Percentiles rank a stretch among this genome's conserved stretches.
These are phyloP conservation scores for Brachypteracias leptosomus DNA, from an alignment of 2,113 vertebrate genomes.

Conservation along the genomic window DNA sequence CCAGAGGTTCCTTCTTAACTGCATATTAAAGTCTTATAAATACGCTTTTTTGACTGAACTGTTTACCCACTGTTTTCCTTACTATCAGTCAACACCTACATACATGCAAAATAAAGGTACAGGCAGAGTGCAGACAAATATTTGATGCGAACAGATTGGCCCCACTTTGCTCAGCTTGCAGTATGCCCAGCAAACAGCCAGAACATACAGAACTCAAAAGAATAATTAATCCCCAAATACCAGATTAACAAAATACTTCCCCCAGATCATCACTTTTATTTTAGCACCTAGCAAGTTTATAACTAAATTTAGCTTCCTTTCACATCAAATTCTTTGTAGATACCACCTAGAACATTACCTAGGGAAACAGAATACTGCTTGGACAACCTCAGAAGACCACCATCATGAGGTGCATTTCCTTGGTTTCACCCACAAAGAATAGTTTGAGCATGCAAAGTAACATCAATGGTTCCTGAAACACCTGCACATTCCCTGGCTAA, in stretches of 20 bases:
- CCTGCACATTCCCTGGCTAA: not conserved
- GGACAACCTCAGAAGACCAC: not conserved
- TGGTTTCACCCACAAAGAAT: not conserved
- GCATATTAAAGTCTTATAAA: constrained; percentile 14
- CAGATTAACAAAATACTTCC: not conserved
- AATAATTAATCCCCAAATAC: not conserved
- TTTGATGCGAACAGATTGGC: constrained; percentile 24
- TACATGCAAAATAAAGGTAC: not conserved
- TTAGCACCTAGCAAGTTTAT: not conserved
- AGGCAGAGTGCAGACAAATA: constrained; percentile 34
- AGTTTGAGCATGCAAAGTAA: not conserved
- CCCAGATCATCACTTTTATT: not conserved
- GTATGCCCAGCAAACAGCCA: not conserved
- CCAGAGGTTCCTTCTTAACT: not conserved
- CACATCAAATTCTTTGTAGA: not conserved
- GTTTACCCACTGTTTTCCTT: constrained; percentile 19
- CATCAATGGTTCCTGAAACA: not conserved
- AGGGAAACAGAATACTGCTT: not conserved
- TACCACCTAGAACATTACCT: not conserved
- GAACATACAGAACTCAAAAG: not conserved
- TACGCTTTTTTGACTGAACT: constrained; percentile 4
- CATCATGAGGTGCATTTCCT: not conserved
- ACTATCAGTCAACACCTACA: constrained; percentile 35
- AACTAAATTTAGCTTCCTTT: not conserved
- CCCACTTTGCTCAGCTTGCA: constrained; percentile 22